Base-by-base conservation (phyloP, 2,113 vertebrate species). In the Serilophus lunatus region DNA sequence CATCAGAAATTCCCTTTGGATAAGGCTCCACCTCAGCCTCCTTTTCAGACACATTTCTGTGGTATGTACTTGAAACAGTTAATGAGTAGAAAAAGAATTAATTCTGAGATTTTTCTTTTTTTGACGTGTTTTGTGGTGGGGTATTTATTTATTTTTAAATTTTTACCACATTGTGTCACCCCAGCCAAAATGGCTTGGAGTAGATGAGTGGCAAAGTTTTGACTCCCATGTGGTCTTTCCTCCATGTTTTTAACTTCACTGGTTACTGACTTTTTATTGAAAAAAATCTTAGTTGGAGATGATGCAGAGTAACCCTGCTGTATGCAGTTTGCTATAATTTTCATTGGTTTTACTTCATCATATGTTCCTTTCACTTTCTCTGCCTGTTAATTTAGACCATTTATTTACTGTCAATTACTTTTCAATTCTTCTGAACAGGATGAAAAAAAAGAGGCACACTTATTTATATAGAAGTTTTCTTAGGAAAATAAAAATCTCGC, bases 1-100 rank as follows among this genome's bases (percentile, higher is more conserved):
- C 99, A 99, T 97, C 97, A 98, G 77, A 90, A 84, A 40, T 99
- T 99, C 97, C 98, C 98, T 50, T 94, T 99, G 97, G 99, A 99
- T 93, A 99, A 99, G 98, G 98, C 99, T 68, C 96, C 99, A 25
- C 99, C 99, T 81, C 97, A 97, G 4, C 98, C 99, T 90, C 99
- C 99, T 25, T 99, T 99, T 97, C 99, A 99, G 95, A 98, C 97
- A 16, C 98, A 99, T 87, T 99, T 99, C 92, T 99, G 99, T 94
- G 99, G 99, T 99, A 98, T 82, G 98, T 98, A 92, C 54, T 82
- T 94, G 61, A 38, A 61, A 44, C 25, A 53, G 24, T 57, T 54
- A 31, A 36, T 47, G 24, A 61, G 25, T 38, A 44, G 54, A 72
- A 82, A 65, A 83, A 80, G 1, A 36, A 49, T 68, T 56, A 24